These are phyloP conservation scores for Patella pellucida DNA, from an alignment of 2,888 invertebrate species.

Conservation along the genomic window DNA sequence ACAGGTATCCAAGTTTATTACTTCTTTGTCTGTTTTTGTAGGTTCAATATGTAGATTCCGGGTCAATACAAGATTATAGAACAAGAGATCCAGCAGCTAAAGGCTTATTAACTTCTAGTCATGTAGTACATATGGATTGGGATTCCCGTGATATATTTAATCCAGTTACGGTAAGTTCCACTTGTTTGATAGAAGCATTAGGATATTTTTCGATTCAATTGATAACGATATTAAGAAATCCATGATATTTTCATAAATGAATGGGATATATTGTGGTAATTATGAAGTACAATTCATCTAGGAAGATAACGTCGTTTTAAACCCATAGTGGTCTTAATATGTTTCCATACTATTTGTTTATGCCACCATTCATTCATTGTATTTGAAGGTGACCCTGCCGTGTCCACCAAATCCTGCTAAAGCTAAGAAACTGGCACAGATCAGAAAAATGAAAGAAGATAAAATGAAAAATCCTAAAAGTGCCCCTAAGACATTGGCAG, in stretches of 20 bases:
- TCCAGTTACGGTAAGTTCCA: conserved; percentile 55
- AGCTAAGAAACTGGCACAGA: conserved; percentile 62
- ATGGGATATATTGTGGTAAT: no score
- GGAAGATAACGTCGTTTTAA: no score
- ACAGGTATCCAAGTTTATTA: conserved; percentile 12
- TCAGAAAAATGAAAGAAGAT: conserved; percentile 62
- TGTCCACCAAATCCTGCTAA: conserved; percentile 67
- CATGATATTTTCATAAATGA: no score
- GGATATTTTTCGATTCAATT: no score
- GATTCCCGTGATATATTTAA: conserved; percentile 48
- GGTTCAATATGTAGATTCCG: conserved; percentile 65
- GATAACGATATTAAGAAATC: no score
- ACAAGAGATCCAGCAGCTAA: conserved; percentile 43
- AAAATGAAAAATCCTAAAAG: conserved; percentile 55
- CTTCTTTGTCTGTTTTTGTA: conserved; percentile 28
- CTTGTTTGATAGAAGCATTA: no score
- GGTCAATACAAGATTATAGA: conserved; percentile 53
- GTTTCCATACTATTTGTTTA: not conserved
- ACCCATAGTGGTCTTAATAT: no score
- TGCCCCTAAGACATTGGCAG: conserved; percentile 34
- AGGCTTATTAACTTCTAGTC: conserved; percentile 59
- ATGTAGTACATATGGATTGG: conserved; percentile 61
- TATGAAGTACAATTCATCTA: no score
- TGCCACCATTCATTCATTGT: not conserved
- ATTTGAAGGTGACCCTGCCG: conserved; percentile 58